Evolutionary conservation across 2,797 vertebrate species (phyloP).

Genomic region (Lepilemur ruficaudatus): DNA sequence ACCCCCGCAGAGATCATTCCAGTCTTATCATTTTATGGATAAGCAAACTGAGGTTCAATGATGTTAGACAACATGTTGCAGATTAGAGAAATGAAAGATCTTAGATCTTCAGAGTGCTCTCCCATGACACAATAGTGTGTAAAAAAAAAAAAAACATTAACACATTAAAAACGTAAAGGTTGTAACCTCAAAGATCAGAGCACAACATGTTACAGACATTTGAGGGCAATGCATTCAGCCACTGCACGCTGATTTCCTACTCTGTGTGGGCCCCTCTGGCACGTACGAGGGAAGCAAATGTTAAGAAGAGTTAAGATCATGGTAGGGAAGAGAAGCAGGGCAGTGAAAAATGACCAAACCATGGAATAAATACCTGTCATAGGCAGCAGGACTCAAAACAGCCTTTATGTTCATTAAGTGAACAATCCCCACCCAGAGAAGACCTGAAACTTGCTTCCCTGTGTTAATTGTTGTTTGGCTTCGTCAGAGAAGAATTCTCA

Average conservation of each 20-base stretch:
- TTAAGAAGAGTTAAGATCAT: neutral
- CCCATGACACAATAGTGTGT: neutral
- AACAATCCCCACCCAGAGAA: neutral
- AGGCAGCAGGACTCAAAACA: neutral
- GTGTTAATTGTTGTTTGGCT: neutral
- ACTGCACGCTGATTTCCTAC: neutral
- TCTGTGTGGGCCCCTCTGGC: neutral
- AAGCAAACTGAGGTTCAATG: neutral
- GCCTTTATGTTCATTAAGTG: neutral
- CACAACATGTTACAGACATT: neutral
- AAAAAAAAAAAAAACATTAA: neutral
- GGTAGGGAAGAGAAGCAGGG: neutral
- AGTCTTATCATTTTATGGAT: neutral
- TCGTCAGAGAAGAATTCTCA: neutral
- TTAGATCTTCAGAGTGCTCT: neutral
- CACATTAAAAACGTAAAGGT: neutral
- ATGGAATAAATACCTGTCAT: neutral
- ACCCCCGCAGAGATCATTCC: neutral
- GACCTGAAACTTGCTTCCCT: neutral
- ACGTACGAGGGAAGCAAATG: neutral
- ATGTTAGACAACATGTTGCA: neutral
- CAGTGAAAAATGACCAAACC: neutral
- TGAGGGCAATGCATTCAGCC: rapidly evolving
- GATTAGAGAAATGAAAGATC: neutral
- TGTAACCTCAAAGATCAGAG: neutral